Conservation (phyloP, 1,140 invertebrate genomes). For the Drosophila triauraria region DNA sequence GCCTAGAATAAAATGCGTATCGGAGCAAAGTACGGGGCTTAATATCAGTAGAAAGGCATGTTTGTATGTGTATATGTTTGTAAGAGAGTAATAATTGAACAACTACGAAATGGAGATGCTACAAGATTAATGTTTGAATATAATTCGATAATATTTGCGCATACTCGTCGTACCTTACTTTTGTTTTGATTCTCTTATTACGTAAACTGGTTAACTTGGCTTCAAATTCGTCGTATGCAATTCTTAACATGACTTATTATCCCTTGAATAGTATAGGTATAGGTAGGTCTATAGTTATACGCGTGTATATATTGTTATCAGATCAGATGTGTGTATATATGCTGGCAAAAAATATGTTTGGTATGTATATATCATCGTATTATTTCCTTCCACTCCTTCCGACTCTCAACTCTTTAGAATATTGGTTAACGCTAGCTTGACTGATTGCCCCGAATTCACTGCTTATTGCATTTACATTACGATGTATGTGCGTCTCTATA, state of each 20-base stretch:
- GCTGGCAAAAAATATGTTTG: slow-evolving; percentile 71
- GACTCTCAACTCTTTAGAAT: slow-evolving; percentile 39
- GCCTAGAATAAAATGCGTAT: slow-evolving; percentile 25
- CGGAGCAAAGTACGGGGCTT: slow-evolving; percentile 32
- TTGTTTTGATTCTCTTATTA: slow-evolving; percentile 14
- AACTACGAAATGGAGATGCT: slow-evolving; percentile 37
- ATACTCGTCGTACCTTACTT: slow-evolving; percentile 34
- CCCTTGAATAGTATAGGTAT: slow-evolving; percentile 41
- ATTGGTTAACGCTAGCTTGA: slow-evolving; percentile 65
- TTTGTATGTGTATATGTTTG: slow-evolving; percentile 7
- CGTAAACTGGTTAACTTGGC: slow-evolving; percentile 68
- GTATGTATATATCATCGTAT: slow-evolving; percentile 35
- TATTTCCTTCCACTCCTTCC: slow-evolving; percentile 25
- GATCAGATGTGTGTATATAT: slow-evolving; percentile 60
- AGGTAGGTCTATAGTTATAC: slow-evolving; percentile 25
- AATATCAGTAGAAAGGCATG: slow-evolving; percentile 41
- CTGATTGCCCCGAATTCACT: slow-evolving; percentile 71
- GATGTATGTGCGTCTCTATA: slow-evolving; percentile 22
- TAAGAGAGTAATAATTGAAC: slow-evolving; percentile 41
- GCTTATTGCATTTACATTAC: slow-evolving; percentile 55
- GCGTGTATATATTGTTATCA: slow-evolving; percentile 44
- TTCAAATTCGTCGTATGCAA: slow-evolving; percentile 69
- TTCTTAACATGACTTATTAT: slow-evolving; percentile 47
- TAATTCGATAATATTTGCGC: slow-evolving; percentile 27
- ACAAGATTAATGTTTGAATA: slow-evolving; percentile 38